phyloP scores from a whole-genome alignment of 2,888 invertebrate species.

The Chymomyza amoena region DNA sequence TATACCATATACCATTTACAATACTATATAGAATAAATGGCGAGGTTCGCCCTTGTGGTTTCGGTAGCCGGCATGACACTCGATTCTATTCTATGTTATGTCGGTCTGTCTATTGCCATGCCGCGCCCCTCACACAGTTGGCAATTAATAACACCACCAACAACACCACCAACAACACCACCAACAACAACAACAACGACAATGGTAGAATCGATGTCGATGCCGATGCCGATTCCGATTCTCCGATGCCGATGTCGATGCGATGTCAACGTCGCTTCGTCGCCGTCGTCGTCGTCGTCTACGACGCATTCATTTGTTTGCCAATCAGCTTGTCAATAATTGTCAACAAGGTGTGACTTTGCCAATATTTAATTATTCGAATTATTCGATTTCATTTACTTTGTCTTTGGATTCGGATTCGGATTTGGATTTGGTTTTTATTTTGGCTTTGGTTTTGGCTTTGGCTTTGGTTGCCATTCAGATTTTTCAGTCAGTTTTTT shows the following conservation, averaged over 20 bases:
- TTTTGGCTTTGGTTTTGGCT: neutral
- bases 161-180: neutral
- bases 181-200: neutral
- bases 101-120: slow-evolving; percentile 7
- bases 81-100: no score
- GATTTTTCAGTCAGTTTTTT: slow-evolving; percentile 6
- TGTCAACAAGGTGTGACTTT: slow-evolving; percentile 73
- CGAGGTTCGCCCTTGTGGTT: slow-evolving; percentile 15
- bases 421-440: no score
- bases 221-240: neutral
- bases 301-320: slow-evolving; percentile 68
- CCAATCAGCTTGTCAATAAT: slow-evolving; percentile 72
- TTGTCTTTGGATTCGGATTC: slow-evolving; percentile 14
- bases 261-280: no score
- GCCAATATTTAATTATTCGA: slow-evolving; percentile 72
- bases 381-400: slow-evolving; percentile 67
- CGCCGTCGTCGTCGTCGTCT: slow-evolving; percentile 12
- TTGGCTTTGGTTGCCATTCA: neutral
- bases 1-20: no score
- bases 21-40: neutral
- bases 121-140: slow-evolving; percentile 1
- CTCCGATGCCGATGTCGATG: neutral
- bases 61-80: slow-evolving; percentile 33
- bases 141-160: neutral
- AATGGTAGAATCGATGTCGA: slow-evolving; percentile 22